phyloP scores from a whole-genome alignment of 2,888 invertebrate species.

The Rambutsinella grinnellia region DNA sequence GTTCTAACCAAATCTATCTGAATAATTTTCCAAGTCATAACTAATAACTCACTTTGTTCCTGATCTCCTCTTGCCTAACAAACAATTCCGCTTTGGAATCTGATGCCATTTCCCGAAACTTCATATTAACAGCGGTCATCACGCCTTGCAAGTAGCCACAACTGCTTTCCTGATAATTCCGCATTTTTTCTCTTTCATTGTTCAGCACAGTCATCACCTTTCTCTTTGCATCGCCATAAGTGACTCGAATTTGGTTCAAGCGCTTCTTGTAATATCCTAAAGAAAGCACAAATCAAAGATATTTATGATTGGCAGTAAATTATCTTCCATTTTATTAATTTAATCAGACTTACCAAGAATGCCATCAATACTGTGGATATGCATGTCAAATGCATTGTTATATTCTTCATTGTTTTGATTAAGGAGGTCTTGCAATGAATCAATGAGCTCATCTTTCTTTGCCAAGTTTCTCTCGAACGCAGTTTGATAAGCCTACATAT shows the following conservation, averaged over 20 bases:
- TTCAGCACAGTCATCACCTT: slow-evolving; percentile 46
- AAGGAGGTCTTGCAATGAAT: slow-evolving; percentile 57
- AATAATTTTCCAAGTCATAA: too few relatives aligned
- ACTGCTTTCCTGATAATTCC: slow-evolving; percentile 59
- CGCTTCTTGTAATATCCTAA: slow-evolving; percentile 62
- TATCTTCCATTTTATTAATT: background rate
- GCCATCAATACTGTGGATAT: slow-evolving; percentile 64
- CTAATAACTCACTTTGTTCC: slow-evolving; percentile 60
- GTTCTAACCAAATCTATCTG: background rate
- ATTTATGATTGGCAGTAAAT: background rate
- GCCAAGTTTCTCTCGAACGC: slow-evolving; percentile 64
- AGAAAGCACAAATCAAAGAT: background rate
- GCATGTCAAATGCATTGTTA: slow-evolving; percentile 62
- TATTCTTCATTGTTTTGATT: slow-evolving; percentile 62
- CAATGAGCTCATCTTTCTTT: slow-evolving; percentile 63
- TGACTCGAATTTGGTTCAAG: slow-evolving; percentile 53
- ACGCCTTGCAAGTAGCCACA: slow-evolving; percentile 54
- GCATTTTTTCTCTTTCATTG: slow-evolving; percentile 59
- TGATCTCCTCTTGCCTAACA: slow-evolving; percentile 61
- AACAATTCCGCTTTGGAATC: slow-evolving; percentile 60
- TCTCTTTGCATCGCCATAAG: slow-evolving; percentile 49
- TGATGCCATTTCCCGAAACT: slow-evolving; percentile 53
- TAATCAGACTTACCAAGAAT: slow-evolving; percentile 55
- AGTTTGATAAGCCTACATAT: slow-evolving; percentile 57
- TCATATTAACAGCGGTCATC: slow-evolving; percentile 50